Percentiles rank a stretch among this genome's conserved stretches.
phyloP scores from a whole-genome alignment of 2,113 vertebrate species.

The Dipodomys merriami region DNA sequence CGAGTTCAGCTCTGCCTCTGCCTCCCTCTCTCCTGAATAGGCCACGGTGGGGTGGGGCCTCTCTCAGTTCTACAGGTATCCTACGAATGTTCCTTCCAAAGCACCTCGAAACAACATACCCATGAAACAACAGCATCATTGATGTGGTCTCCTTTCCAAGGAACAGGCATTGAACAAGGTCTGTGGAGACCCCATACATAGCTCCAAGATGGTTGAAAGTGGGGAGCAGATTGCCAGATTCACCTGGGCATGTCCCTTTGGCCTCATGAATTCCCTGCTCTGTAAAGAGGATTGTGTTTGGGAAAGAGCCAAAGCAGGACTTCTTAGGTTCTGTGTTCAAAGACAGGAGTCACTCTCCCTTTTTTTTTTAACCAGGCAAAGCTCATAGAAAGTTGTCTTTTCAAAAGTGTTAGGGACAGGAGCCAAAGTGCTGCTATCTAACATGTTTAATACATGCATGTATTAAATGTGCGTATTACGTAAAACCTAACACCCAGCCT shows the following conservation, averaged over 20 bases:
- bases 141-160: neutral
- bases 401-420: neutral
- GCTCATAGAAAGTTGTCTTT: neutral
- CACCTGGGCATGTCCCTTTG: neutral
- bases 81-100: too few species aligned
- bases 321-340: neutral
- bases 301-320: neutral
- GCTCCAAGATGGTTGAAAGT: neutral
- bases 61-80: too few species aligned
- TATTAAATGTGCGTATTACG: neutral
- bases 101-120: too few species aligned
- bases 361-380: conserved; percentile 32
- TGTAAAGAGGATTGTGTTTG: neutral
- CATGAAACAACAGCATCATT: too few species aligned
- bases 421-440: neutral
- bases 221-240: neutral
- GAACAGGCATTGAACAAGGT: neutral
- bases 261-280: neutral
- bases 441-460: neutral
- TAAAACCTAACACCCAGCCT: neutral
- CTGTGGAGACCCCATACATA: neutral
- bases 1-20: too few species aligned
- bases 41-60: too few species aligned
- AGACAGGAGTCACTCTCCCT: neutral
- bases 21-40: neutral